A percentile compares a stretch with the other conserved stretches of the same genome.
phyloP scores from a whole-genome alignment of 2,113 vertebrate species.

The Austrofundulus limnaeus region DNA sequence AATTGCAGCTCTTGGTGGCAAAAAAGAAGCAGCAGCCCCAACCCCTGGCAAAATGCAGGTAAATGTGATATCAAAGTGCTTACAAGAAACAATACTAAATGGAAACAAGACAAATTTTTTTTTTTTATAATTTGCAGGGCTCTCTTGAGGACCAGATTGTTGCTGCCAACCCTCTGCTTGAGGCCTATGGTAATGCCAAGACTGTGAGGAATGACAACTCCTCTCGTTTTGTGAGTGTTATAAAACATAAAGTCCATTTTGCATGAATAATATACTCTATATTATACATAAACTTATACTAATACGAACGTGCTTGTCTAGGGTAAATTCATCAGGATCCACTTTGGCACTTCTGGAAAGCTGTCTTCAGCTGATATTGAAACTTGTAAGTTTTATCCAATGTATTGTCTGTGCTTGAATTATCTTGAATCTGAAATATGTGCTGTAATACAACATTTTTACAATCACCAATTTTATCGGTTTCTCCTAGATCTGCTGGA shows the following conservation, averaged over 20 bases:
- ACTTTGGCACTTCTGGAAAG: slow-evolving; percentile 34
- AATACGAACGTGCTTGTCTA: slow-evolving; percentile 12
- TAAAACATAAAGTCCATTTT: too few species aligned
- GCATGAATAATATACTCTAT: background rate
- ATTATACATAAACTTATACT: background rate
- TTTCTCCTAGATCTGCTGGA: slow-evolving; percentile 38
- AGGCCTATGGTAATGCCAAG: slow-evolving; percentile 87
- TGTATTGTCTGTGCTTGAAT: too few species aligned
- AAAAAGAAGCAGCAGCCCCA: slow-evolving; percentile 44
- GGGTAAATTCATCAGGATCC: slow-evolving; percentile 55
- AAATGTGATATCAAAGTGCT: too few species aligned
- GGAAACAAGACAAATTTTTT: background rate
- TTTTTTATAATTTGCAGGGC: slow-evolving; percentile 12
- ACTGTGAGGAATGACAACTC: slow-evolving; percentile 88
- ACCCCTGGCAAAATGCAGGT: slow-evolving; percentile 82
- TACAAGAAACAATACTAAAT: background rate
- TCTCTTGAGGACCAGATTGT: slow-evolving; percentile 79
- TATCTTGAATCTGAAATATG: too few species aligned
- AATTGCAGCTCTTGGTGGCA: slow-evolving; percentile 80
- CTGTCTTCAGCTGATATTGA: slow-evolving; percentile 52
- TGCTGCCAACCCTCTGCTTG: slow-evolving; percentile 79
- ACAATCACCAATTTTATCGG: too few species aligned
- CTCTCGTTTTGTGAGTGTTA: slow-evolving; percentile 83
- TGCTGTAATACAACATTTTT: too few species aligned
- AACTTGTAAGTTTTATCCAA: slow-evolving; percentile 48